Evolutionary conservation across 2,113 vertebrate genomes (phyloP), one percentile per base, ranked within the genome.

Genomic region (Cyprinus carpio): DNA sequence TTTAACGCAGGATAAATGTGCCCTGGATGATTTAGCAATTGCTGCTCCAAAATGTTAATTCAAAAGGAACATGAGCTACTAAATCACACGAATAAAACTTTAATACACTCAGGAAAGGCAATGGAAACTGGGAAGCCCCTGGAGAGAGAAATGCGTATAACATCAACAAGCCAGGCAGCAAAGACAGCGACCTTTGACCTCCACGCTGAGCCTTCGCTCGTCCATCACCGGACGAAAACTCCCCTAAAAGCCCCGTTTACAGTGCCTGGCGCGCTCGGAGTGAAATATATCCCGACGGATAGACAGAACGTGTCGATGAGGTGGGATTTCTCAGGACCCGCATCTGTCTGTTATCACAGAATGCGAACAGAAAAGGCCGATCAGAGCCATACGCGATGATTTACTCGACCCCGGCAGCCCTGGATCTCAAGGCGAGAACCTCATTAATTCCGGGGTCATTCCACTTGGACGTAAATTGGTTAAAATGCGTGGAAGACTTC

Each of bases 361-460:
- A 23, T 16, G 56, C 7, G 20, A 58, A n/a, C 86, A 29, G 37
- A 85, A 67, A 91, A 94, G 94, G 95, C 92, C 92, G 94, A 94
- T 93, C 91, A 89, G 87, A 94, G 95, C 94, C 94, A 94, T 94
- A 95, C 94, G 93, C 94, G 93, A 95, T 98, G 96, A 97, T 98
- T 98, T 98, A 99, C 95, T 97, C 97, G 97, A 98, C 97, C 97
- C 95, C 91, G 64, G 93, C 92, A 91, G 94, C 89, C 94, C 95
- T 95, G 94, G 95, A 96, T 93, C 96, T 92, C 95, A 94, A 94
- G 94, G 95, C 93, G 46, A 94, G 96, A 98, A 93, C 95, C 97
- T 98, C 97, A 98, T 99, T 99, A 98, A 98, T 99, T 99, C 96
- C 94, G 90, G 87, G 97, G 96, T 98, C 98, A 97, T 94, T 95